Percentiles rank a stretch among this genome's conserved stretches.
These are phyloP conservation scores for Platichthys flesus DNA, from an alignment of 2,113 vertebrate species.

Conservation along the genomic window DNA sequence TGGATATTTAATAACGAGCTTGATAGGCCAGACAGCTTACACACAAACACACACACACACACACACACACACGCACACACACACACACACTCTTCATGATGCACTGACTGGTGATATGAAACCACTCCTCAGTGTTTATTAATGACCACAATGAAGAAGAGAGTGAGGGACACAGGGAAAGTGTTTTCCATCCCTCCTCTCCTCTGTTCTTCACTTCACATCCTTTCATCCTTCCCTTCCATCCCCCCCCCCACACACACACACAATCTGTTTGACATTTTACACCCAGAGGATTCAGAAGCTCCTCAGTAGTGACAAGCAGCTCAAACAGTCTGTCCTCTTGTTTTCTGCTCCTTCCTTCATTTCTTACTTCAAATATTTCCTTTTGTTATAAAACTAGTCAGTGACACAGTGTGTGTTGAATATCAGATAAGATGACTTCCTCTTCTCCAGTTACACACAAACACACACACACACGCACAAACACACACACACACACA, in stretches of 20 bases:
- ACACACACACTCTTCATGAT: conserved; percentile 4
- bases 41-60: background rate
- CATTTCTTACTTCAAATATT: background rate
- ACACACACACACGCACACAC: conserved; percentile 25
- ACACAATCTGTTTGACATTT: background rate
- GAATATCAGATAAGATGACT: conserved; percentile 29
- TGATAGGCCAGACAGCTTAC: conserved; percentile 8
- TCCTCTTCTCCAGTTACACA: conserved; percentile 45
- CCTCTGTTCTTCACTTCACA: background rate
- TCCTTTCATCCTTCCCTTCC: background rate
- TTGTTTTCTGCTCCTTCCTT: too few relatives aligned
- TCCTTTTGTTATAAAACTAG: background rate
- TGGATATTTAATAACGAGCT: background rate
- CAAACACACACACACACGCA: background rate
- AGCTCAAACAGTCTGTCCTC: too few relatives aligned
- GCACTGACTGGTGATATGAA: background rate
- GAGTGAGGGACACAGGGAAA: background rate
- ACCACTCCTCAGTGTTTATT: background rate
- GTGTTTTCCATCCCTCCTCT: background rate
- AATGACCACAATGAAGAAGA: background rate
- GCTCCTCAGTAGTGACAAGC: too few relatives aligned
- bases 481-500: too few relatives aligned
- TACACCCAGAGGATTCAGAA: too few relatives aligned
- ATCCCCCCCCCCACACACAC: background rate
- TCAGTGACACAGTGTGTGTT: conserved; percentile 7